Percentiles rank a stretch among this genome's conserved stretches.
These are phyloP conservation scores for Cylloceria caligata DNA, from an alignment of 2,888 invertebrate species.

Conservation along the genomic window DNA sequence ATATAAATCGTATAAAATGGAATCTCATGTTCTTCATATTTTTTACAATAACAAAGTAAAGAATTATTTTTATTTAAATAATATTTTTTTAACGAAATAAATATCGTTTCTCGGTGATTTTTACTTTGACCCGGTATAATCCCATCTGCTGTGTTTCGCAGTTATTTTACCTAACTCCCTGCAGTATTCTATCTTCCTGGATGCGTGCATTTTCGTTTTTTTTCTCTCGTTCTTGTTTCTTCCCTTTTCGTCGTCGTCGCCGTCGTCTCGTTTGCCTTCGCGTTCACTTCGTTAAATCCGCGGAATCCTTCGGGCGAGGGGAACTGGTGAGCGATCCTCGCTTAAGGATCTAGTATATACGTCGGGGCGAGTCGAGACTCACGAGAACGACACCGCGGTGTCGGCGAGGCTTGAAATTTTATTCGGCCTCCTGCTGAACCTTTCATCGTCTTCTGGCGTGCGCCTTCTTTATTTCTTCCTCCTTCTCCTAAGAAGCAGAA, in stretches of 20 bases:
- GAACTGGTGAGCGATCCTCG: slow-evolving; percentile 54
- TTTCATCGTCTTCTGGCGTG: slow-evolving; percentile 41
- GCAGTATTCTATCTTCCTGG: slow-evolving; percentile 19
- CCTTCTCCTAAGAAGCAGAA: not conserved
- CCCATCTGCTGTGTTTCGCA: slow-evolving; percentile 17
- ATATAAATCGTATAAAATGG: too few relatives aligned
- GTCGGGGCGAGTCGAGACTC: slow-evolving; percentile 53
- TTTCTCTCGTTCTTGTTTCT: slow-evolving; percentile 50
- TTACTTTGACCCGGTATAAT: not conserved
- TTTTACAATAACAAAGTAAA: too few relatives aligned
- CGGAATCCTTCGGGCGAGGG: slow-evolving; percentile 60
- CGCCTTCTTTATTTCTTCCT: slow-evolving; percentile 22
- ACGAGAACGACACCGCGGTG: slow-evolving; percentile 60
- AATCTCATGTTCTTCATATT: too few relatives aligned
- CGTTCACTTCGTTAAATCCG: slow-evolving; percentile 68
- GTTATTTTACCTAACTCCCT: slow-evolving; percentile 48
- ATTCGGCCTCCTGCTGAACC: slow-evolving; percentile 60
- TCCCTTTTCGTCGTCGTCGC: slow-evolving; percentile 57
- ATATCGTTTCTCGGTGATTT: not conserved
- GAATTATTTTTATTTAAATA: too few relatives aligned
- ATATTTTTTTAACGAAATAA: not conserved
- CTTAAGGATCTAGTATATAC: slow-evolving; percentile 64
- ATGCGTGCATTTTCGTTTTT: slow-evolving; percentile 53
- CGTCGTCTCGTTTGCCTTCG: slow-evolving; percentile 62
- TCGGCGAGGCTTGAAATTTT: slow-evolving; percentile 67